Base-by-base conservation (phyloP, 2,113 vertebrate genomes). In the Origma solitaria region DNA sequence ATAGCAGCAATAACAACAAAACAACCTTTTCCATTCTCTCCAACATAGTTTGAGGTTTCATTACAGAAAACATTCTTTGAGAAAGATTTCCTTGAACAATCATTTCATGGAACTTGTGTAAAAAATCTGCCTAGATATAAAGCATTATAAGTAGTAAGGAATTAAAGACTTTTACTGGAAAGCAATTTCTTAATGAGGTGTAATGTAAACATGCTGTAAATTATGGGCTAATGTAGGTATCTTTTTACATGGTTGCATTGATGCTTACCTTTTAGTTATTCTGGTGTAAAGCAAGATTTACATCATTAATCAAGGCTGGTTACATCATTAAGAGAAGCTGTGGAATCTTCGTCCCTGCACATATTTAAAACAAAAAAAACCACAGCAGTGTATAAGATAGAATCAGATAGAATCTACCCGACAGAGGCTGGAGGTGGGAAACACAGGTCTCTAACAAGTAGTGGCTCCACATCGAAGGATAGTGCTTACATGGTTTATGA, bases 401-500 rank as follows among this genome's bases (percentile, higher is more conserved):
- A 17, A 35, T 70, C 11, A 73, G 22, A 23, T 10, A n/a, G 11
- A 17, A 35, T 70, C 11, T 65, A 6, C 51, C 13, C 65, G 68
- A 20, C 8, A 65, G 27, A 40, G 8, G 2, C 0, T 42, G 23
- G 9, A 13, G 2, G 9, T 73, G 56, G 15, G 30, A 72, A 60
- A 30, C n/a, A 49, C 57, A 81, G 25, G 11, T 47, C 19, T 31
- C 13, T 64, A 38, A 47, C 2, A 30, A 71, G 12, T 13, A 51
- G 6, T 28, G 37, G 3, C 28, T 76, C 27, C 44, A 10, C 33
- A 60, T 47, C 20, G 60, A 31, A 77, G n/a, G 9, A 11, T 6
- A 51, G 5, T 18, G 15, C 5, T 90, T 44, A 14, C 0, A 0
- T 40, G n/a, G 7, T 15, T 60, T 35, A 23, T 45, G 18, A 72